Evolutionary conservation across 1,140 invertebrate genomes (phyloP).

Genomic region (Gerris buenoi): DNA sequence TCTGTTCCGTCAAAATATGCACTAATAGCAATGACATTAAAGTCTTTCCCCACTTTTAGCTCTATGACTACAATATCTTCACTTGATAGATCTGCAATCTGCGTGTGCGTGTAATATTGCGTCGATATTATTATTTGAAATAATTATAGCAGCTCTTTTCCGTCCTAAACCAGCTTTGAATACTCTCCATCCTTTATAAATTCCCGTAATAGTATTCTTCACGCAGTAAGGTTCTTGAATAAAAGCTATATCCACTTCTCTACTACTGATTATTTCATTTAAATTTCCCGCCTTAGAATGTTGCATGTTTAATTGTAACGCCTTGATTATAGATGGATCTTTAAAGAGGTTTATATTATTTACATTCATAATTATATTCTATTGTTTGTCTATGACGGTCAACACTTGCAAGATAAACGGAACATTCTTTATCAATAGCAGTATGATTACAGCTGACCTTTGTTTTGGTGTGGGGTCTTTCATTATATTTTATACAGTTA

Average conservation of each 20-base stretch:
- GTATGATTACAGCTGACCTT: too few relatives aligned
- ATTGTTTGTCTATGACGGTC: too few relatives aligned
- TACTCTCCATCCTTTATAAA: background rate
- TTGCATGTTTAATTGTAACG: background rate
- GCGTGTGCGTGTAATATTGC: background rate
- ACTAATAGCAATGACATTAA: background rate
- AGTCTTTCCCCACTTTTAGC: background rate
- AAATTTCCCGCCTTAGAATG: background rate
- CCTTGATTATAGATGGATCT: too few relatives aligned
- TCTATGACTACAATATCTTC: background rate
- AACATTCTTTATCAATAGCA: too few relatives aligned
- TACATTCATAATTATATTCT: too few relatives aligned
- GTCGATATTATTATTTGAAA: background rate
- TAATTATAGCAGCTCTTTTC: background rate
- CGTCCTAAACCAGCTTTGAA: background rate
- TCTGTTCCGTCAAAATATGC: background rate
- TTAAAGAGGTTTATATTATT: too few relatives aligned
- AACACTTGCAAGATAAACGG: too few relatives aligned
- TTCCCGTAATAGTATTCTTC: background rate
- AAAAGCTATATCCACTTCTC: background rate
- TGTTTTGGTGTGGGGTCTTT: too few relatives aligned
- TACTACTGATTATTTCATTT: background rate
- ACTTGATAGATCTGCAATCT: background rate
- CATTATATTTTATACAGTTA: too few relatives aligned
- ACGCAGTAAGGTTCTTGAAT: constrained; percentile 2